Evolutionary conservation across 2,797 vertebrate genomes (phyloP).

Genomic region (Aythya fuligula): DNA sequence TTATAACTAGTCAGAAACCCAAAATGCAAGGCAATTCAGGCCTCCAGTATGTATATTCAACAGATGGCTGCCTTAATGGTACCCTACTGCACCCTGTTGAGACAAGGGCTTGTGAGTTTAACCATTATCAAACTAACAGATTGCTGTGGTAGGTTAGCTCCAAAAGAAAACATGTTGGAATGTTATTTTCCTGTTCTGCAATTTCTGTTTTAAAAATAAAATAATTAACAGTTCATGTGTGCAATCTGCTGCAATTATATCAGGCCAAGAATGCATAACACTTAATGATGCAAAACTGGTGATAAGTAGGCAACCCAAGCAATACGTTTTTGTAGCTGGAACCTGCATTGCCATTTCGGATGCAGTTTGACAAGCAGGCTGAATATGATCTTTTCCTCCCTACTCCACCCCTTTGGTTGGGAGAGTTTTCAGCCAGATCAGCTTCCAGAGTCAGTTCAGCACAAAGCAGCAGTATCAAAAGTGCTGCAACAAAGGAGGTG

Average conservation of each 20-base stretch:
- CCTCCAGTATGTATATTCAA: conserved; percentile 26
- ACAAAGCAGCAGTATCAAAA: background rate
- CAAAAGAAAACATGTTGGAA: conserved; percentile 45
- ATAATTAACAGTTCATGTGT: conserved; percentile 67
- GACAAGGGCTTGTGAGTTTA: conserved; percentile 14
- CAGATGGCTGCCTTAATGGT: conserved; percentile 55
- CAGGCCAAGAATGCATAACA: conserved; percentile 63
- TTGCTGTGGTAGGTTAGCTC: conserved; percentile 19
- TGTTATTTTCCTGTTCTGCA: conserved; percentile 22
- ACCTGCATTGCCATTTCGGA: conserved; percentile 33
- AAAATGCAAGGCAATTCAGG: background rate
- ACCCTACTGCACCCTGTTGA: conserved; percentile 41
- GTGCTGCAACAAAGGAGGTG: background rate
- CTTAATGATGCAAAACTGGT: conserved; percentile 66
- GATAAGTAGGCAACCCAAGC: conserved; percentile 49
- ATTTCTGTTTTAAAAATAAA: conserved; percentile 70
- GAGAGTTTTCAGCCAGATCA: background rate
- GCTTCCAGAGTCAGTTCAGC: background rate
- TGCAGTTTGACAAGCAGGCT: conserved; percentile 33
- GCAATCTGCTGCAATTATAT: conserved; percentile 60
- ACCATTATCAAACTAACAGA: conserved; percentile 39
- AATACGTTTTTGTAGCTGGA: conserved; percentile 62
- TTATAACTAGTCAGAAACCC: background rate
- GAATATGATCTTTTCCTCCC: background rate
- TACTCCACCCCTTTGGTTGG: background rate